Evolutionary conservation across 2,888 invertebrate species (phyloP).

Genomic region (Serripes groenlandicus): DNA sequence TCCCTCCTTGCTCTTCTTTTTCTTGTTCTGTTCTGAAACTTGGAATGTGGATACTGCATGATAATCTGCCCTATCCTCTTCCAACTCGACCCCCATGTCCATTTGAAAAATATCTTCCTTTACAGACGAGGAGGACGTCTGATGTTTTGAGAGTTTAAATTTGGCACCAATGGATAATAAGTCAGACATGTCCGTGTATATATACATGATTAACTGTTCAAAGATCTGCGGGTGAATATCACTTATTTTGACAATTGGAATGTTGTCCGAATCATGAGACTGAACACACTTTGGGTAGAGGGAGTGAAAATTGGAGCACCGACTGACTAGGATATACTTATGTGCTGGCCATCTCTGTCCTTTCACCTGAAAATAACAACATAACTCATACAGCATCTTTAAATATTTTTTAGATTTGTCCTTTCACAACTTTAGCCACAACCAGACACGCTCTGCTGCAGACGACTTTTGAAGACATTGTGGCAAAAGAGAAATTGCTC

Average conservation of each 20-base stretch:
- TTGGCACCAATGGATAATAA: conserved; percentile 87
- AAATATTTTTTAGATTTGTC: too few relatives aligned
- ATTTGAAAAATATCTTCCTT: conserved; percentile 61
- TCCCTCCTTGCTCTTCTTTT: conserved; percentile 73
- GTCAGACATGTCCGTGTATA: conserved; percentile 91
- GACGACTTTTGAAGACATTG: background rate
- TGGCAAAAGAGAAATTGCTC: background rate
- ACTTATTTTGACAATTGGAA: conserved; percentile 87
- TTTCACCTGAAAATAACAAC: conserved; percentile 88
- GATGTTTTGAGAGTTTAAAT: conserved; percentile 76
- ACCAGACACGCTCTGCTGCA: too few relatives aligned
- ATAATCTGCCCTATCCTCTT: conserved; percentile 20
- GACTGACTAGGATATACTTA: conserved; percentile 90
- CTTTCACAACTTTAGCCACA: too few relatives aligned
- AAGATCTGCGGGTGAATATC: conserved; percentile 90
- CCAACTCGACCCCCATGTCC: conserved; percentile 31
- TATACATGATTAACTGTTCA: conserved; percentile 90
- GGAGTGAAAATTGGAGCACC: conserved; percentile 89
- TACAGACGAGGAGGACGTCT: conserved; percentile 22
- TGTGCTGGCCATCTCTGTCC: conserved; percentile 90
- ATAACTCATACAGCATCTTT: too few relatives aligned
- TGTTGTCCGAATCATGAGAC: conserved; percentile 48
- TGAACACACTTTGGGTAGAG: conserved; percentile 61
- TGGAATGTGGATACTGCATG: conserved; percentile 73
- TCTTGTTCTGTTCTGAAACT: conserved; percentile 68